Percentiles rank a stretch among this genome's conserved stretches.
These are phyloP conservation scores for Anticlea derivata DNA, from an alignment of 2,888 invertebrate genomes.

Conservation along the genomic window DNA sequence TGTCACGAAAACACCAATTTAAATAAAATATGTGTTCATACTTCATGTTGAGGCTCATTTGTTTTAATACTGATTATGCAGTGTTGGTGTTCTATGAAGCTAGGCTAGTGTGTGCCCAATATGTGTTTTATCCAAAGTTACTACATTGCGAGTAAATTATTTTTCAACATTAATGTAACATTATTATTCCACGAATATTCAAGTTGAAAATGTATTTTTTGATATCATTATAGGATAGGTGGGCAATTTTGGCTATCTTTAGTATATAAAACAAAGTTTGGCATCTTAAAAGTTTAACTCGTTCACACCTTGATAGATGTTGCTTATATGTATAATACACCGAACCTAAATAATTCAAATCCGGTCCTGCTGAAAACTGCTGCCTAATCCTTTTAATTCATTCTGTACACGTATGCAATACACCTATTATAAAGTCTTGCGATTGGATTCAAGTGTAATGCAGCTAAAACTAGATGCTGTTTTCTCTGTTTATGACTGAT, in stretches of 20 bases:
- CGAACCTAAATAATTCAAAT: neutral
- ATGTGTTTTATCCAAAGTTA: conserved; percentile 23
- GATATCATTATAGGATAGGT: conserved; percentile 25
- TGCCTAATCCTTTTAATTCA: neutral
- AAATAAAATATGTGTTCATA: conserved; percentile 4
- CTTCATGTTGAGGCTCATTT: neutral
- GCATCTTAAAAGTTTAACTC: conserved; percentile 10
- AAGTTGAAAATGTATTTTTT: conserved; percentile 28
- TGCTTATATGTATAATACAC: neutral
- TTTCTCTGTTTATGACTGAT: conserved; percentile 36
- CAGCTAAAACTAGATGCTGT: conserved; percentile 21
- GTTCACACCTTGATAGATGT: conserved; percentile 26
- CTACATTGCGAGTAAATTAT: conserved; percentile 14
- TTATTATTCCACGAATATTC: conserved; percentile 5
- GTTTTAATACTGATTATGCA: conserved; percentile 10
- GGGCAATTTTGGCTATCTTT: conserved; percentile 15
- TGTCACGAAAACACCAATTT: conserved; percentile 1
- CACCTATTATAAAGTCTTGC: neutral
- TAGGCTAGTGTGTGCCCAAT: conserved; percentile 28
- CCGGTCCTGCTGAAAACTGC: conserved; percentile 7
- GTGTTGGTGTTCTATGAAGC: conserved; percentile 26
- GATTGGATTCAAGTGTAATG: conserved; percentile 18
- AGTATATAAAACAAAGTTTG: conserved; percentile 17
- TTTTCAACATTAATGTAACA: conserved; percentile 7
- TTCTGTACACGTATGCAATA: conserved; percentile 1